A percentile compares a stretch with the other conserved stretches of the same genome.
phyloP scores from a whole-genome alignment of 2,888 invertebrate genomes.

The Drepana falcataria region DNA sequence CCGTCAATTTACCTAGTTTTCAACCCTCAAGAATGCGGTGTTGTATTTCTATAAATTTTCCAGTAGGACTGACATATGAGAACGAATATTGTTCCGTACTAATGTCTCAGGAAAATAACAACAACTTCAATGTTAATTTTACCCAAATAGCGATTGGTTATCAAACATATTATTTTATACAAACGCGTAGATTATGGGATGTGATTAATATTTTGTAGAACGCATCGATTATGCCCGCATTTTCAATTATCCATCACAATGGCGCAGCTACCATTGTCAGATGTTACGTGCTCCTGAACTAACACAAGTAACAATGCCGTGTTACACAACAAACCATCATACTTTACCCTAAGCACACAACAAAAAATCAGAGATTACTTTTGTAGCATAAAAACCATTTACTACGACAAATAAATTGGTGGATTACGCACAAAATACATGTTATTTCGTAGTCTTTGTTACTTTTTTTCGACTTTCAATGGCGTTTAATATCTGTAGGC shows the following conservation, averaged over 20 bases:
- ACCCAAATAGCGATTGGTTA: background rate
- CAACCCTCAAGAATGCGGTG: conserved; percentile 11
- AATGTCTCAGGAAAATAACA: no score
- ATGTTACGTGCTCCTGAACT: conserved; percentile 39
- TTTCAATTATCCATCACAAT: conserved; percentile 60
- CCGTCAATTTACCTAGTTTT: conserved; percentile 65
- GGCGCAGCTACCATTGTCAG: conserved; percentile 41
- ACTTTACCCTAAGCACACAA: conserved; percentile 44
- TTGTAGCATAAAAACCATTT: conserved; percentile 43
- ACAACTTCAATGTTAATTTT: no score
- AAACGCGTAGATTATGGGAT: conserved; percentile 3
- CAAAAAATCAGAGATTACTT: conserved; percentile 50
- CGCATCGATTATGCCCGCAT: conserved; percentile 64
- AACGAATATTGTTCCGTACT: background rate
- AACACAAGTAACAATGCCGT: conserved; percentile 48
- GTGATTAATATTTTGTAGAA: conserved; percentile 34
- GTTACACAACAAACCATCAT: conserved; percentile 58
- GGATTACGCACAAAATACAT: conserved; percentile 49
- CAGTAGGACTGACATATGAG: background rate
- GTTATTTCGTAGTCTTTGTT: conserved; percentile 36
- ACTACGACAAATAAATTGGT: conserved; percentile 52
- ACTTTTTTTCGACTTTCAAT: conserved; percentile 35
- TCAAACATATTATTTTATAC: no score
- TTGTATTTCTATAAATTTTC: background rate
- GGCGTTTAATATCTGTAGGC: conserved; percentile 42